Base-by-base conservation (phyloP, 2,797 vertebrate species). In the Sebastes kiyomatsui region DNA sequence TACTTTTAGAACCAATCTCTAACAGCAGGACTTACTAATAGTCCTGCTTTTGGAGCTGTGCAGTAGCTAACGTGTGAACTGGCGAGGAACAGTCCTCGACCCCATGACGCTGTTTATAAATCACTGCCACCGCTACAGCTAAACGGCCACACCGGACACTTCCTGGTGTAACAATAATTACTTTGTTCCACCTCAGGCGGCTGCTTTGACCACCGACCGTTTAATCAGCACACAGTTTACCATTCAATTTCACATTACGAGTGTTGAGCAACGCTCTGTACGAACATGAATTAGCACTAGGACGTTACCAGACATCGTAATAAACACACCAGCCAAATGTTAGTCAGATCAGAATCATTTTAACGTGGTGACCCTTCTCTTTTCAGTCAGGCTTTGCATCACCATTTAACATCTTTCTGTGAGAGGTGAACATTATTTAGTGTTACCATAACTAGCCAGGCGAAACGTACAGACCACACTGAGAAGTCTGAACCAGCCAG, bases 41-140 rank as follows among this genome's bases (percentile, higher is more conserved):
- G 28, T 55, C 16, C 64, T 69, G 6, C 49, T 55, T 52, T 13
- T 20, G 30, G 27, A 67, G 38, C 28, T 9, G 12, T 30, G n/a
- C 27, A 58, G 11, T 20, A 59, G 46, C 46, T 20, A 14, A 68
- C 10, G 13, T 30, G 49, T 28, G 27, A 66, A 23, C 16, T 35
- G 35, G 32, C 35, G 35, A 38, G 35, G 35, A 38, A 38, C 35
- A 38, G 35, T 14, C 35, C 35, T 46, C 42, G 42, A 46, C 14
- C 42, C 14, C 35, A 38, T 46, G 42, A 46, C 16, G 14, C 49
- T 55, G 12, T 56, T 71, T 55, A 16, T 49, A 23, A 66, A 72
- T 80, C 65, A 71, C 67, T 80, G 77, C 82, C 72, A 38, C 38
- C 13, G 10, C 35, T 32, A 38, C 35, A 14, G n/a, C 67, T 42